Base-by-base conservation (phyloP, 2,113 vertebrate species). In the Alaudala cheleensis region DNA sequence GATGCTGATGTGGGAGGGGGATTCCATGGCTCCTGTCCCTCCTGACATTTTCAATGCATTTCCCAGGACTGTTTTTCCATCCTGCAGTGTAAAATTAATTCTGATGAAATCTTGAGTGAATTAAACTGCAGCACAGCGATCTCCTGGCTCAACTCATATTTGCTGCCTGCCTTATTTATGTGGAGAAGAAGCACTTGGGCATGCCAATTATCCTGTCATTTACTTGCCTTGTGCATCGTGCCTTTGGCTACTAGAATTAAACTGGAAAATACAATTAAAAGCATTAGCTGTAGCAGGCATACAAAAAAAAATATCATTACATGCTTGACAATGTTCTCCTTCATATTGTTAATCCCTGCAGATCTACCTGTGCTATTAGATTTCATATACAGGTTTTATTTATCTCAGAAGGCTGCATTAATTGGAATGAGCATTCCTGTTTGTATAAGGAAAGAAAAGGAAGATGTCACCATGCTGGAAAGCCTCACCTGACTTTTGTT, bases 241-340 rank as follows among this genome's bases (percentile, higher is more conserved):
- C 95, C 95, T 96, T 97, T 96, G 96, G 96, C 96, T 96, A 88
- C 86, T 81, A 74, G 82, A 96, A 97, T 96, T 95, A 94, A 96
- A 96, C 72, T 82, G 51, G 85, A 93, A 97, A 97, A 93, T 81
- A 37, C 91, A 95, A 96, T 97, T 97, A 96, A 96, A 92, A 92
- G 57, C 72, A 90, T 95, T 96, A 92, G 86, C 62, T 86, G 90
- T 61, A 83, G 91, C 90, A 95, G 90, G 85, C 77, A 66, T 87
- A 89, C 67, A 62, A 44, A 44, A 89, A 92, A 93, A 96, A 94
- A 93, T 51, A 93, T 95, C 81, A 95, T 95, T 95, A 96, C 70
- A 42, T 61, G 70, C 83, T 95, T 96, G 92, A 95, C 93, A 95
- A 25, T 79, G 81, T 92, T 96, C 61, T 94, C 60, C 76, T 94